These are phyloP conservation scores for Catocala sponsa DNA, from an alignment of 2,888 invertebrate genomes.

Conservation along the genomic window DNA sequence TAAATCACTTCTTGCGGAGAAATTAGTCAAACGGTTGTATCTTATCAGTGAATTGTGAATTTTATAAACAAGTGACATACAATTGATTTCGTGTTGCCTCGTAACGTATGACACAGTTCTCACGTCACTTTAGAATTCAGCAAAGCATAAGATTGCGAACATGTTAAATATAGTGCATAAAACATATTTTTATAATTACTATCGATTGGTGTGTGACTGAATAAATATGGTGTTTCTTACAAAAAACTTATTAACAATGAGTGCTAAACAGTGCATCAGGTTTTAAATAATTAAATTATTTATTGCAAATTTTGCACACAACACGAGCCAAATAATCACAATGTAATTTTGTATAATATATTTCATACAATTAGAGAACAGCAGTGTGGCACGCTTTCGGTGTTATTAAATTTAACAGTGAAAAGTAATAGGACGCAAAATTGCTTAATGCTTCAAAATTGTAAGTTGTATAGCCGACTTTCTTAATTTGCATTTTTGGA, in stretches of 20 bases:
- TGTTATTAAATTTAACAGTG: conserved; percentile 57
- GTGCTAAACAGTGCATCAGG: conserved; percentile 75
- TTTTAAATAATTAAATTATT: conserved; percentile 77
- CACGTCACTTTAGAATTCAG: conserved; percentile 22
- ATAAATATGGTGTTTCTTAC: conserved; percentile 47
- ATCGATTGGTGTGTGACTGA: conserved; percentile 20
- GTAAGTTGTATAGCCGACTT: conserved; percentile 62
- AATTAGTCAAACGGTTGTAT: conserved; percentile 5
- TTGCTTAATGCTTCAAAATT: conserved; percentile 76
- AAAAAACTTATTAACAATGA: conserved; percentile 61
- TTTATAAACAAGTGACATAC: conserved; percentile 14
- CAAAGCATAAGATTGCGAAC: conserved; percentile 21
- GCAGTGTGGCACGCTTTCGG: conserved; percentile 79
- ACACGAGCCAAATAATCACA: conserved; percentile 81
- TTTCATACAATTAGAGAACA: conserved; percentile 64
- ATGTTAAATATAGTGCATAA: conserved; percentile 20
- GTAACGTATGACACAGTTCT: conserved; percentile 34
- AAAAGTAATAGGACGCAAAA: conserved; percentile 58
- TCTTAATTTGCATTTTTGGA: conserved; percentile 28
- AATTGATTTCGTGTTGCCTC: conserved; percentile 17
- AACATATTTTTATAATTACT: conserved; percentile 19
- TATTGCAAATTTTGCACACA: conserved; percentile 79
- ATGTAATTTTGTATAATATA: conserved; percentile 81
- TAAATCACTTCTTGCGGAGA: conserved; percentile 7
- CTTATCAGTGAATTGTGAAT: conserved; percentile 11